Evolutionary conservation across 2,888 invertebrate genomes (phyloP).

Genomic region (Campoplex capitator): DNA sequence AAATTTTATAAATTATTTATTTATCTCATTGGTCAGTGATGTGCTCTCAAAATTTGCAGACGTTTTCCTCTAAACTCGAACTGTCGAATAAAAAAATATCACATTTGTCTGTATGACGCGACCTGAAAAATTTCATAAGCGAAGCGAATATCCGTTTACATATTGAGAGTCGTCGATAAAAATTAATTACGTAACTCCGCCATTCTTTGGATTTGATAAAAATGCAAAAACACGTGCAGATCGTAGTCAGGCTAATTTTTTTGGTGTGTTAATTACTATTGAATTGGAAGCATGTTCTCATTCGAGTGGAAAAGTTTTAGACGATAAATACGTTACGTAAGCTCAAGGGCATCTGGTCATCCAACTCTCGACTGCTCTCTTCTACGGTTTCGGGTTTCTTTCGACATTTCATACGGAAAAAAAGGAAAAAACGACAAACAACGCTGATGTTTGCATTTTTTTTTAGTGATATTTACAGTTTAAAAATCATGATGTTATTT

Average conservation of each 20-base stretch:
- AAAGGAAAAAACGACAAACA: not conserved
- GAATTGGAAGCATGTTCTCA: not conserved
- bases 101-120: not conserved
- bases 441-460: not conserved
- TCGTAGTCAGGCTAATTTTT: not conserved
- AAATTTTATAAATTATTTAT: too few relatives aligned
- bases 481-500: not conserved
- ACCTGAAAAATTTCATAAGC: not conserved
- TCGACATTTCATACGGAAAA: not conserved
- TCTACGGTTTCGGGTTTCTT: not conserved
- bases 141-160: not conserved
- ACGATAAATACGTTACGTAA: conserved; percentile 38
- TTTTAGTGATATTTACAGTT: not conserved
- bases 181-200: not conserved
- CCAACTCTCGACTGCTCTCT: not conserved
- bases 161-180: not conserved
- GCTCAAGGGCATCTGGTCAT: conserved; percentile 28
- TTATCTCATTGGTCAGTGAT: too few relatives aligned
- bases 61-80: too few relatives aligned
- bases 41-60: too few relatives aligned
- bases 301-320: conserved; percentile 9
- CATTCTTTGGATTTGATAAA: not conserved
- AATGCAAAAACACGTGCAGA: not conserved
- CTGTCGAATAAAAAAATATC: too few relatives aligned
- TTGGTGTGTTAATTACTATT: conserved; percentile 1